Evolutionary conservation across 2,113 vertebrate species (phyloP).

Genomic region (Delphinus delphis): DNA sequence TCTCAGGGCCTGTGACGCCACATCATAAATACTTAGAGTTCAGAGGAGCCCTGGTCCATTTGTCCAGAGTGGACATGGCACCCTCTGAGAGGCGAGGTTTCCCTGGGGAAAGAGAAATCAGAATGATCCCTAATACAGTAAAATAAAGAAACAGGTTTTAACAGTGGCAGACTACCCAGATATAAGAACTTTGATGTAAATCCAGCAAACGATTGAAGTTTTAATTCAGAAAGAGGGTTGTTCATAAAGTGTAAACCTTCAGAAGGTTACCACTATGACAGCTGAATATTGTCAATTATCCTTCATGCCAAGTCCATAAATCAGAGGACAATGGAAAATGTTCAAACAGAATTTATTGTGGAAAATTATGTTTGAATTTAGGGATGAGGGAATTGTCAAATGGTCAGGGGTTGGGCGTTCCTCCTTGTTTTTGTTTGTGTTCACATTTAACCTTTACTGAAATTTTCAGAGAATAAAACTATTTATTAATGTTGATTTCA

Average conservation of each 20-base stretch:
- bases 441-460: neutral
- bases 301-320: neutral
- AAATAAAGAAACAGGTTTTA: neutral
- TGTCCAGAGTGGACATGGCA: neutral
- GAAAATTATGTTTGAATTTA: neutral
- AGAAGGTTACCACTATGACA: neutral
- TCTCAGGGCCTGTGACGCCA: neutral
- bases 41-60: neutral
- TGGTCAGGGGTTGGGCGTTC: neutral
- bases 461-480: neutral
- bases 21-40: neutral
- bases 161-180: neutral
- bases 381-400: neutral
- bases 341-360: neutral
- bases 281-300: neutral
- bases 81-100: neutral
- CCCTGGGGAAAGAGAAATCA: neutral
- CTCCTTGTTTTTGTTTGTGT: neutral
- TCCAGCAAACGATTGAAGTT: neutral
- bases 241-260: neutral
- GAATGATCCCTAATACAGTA: neutral
- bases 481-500: neutral
- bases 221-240: neutral
- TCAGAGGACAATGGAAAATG: neutral
- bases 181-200: neutral